A percentile compares a stretch with the other conserved stretches of the same genome.
Conservation (phyloP, 2,888 invertebrate genomes). For the Nematopogon swammerdamellus region DNA sequence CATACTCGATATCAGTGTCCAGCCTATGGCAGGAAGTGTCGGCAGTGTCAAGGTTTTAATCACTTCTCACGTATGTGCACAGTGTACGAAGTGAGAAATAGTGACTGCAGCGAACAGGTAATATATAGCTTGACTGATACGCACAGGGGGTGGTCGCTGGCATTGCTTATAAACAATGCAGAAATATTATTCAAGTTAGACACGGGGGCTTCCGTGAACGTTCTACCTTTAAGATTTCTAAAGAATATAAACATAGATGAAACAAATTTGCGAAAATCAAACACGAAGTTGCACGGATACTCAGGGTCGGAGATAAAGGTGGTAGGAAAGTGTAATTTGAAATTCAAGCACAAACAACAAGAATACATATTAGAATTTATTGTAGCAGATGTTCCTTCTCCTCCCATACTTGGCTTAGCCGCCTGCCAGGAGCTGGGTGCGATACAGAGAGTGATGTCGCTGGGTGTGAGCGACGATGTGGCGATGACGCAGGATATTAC, state of each 20-base stretch:
- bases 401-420: background rate
- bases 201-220: background rate
- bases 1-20: background rate
- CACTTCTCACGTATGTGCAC: background rate
- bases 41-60: background rate
- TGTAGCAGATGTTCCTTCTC: background rate
- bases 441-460: slow-evolving; percentile 7
- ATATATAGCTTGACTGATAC: background rate
- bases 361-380: background rate
- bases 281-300: background rate
- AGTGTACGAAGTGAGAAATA: background rate
- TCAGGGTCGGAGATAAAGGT: background rate
- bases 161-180: background rate
- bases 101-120: background rate
- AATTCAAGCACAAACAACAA: background rate
- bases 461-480: background rate
- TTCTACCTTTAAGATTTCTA: slow-evolving; percentile 1
- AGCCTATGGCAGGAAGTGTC: background rate
- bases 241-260: background rate
- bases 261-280: background rate
- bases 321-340: slow-evolving; percentile 4
- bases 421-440: slow-evolving; percentile 11
- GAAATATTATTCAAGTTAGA: background rate
- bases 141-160: background rate
- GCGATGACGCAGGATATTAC: background rate